Evolutionary conservation across 2,888 invertebrate species (phyloP).

Genomic region (Nycteola revayana): DNA sequence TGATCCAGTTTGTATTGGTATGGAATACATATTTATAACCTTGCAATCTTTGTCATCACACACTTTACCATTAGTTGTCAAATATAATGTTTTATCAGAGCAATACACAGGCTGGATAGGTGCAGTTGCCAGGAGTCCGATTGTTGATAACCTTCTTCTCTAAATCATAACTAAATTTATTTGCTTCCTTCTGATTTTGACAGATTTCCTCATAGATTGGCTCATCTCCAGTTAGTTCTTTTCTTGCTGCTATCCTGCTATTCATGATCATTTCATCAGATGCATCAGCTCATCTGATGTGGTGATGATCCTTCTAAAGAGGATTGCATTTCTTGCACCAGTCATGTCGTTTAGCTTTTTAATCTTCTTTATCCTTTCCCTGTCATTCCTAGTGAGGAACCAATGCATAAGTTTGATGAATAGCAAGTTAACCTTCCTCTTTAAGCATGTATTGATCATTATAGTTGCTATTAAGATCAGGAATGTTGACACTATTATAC

Average conservation of each 20-base stretch:
- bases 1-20: constrained; percentile 1
- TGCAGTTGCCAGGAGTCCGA: background rate
- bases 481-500: background rate
- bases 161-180: background rate
- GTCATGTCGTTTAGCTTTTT: background rate
- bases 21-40: background rate
- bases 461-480: background rate
- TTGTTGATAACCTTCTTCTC: background rate
- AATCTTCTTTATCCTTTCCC: background rate
- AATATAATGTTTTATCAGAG: background rate
- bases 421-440: background rate
- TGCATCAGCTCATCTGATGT: background rate
- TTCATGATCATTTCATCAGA: background rate
- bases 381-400: background rate
- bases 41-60: background rate
- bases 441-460: background rate
- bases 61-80: background rate
- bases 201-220: constrained; percentile 7
- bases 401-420: background rate
- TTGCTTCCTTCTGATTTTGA: background rate
- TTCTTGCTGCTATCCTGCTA: background rate
- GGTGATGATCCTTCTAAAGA: background rate
- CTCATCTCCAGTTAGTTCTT: constrained; percentile 4
- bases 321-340: background rate
- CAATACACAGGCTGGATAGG: background rate